Evolutionary conservation across 2,113 vertebrate genomes (phyloP).

Genomic region (Strix aluco): DNA sequence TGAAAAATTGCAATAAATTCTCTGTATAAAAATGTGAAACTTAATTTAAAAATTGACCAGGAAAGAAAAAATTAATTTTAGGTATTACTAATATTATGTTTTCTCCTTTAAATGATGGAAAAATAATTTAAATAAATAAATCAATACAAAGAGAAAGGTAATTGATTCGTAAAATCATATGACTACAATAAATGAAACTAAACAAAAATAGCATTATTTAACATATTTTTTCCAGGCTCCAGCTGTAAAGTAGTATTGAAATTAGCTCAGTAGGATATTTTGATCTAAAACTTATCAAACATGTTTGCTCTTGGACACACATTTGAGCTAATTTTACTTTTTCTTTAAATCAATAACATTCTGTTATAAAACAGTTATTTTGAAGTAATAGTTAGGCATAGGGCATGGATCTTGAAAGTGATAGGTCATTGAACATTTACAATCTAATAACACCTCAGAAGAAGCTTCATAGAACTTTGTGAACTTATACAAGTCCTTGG

Average conservation of each 20-base stretch:
- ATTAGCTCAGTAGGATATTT: not conserved
- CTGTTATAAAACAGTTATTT: not conserved
- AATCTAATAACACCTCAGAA: not conserved
- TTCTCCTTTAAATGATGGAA: not conserved
- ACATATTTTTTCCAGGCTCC: not conserved
- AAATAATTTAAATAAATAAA: not conserved
- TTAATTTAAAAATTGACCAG: not conserved
- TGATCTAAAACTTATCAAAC: not conserved
- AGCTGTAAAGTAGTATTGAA: not conserved
- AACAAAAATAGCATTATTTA: not conserved
- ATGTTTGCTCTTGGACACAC: not conserved
- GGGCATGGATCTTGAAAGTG: not conserved
- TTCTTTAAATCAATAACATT: not conserved
- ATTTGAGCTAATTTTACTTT: not conserved
- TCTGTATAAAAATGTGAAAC: not conserved
- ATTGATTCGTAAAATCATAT: not conserved
- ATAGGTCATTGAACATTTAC: not conserved
- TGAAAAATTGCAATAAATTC: not conserved
- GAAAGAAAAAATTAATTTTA: not conserved
- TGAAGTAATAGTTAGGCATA: not conserved
- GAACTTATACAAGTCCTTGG: not conserved
- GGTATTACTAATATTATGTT: not conserved
- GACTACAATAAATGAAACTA: not conserved
- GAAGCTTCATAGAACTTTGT: slow-evolving; percentile 1
- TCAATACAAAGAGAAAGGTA: not conserved